Percentiles rank a stretch among this genome's conserved stretches.
phyloP scores from a whole-genome alignment of 2,113 vertebrate species.

The Dicrurus megarhynchus region DNA sequence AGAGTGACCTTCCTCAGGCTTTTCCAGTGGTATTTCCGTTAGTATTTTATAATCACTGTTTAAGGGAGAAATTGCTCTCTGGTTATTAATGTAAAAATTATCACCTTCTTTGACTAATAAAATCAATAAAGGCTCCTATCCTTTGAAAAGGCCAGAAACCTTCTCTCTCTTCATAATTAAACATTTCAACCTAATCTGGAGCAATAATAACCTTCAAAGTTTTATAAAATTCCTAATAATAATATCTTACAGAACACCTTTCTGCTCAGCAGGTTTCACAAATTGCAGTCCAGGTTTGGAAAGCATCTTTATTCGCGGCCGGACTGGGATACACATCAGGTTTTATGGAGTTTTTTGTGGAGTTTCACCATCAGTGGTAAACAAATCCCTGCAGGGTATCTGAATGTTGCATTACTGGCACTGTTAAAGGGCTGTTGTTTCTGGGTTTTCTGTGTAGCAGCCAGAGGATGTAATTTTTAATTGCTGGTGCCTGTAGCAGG shows the following conservation, averaged over 20 bases:
- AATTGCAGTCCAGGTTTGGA: not conserved
- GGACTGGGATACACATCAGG: not conserved
- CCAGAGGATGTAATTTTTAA: not conserved
- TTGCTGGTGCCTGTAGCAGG: not conserved
- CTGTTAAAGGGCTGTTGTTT: not conserved
- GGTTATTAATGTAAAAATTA: slow-evolving; percentile 70
- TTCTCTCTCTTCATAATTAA: slow-evolving; percentile 72
- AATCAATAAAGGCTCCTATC: slow-evolving; percentile 67
- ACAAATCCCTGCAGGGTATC: not conserved
- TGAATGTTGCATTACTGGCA: not conserved
- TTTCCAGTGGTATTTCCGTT: slow-evolving; percentile 56
- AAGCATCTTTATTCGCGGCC: not conserved
- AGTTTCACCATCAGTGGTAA: not conserved
- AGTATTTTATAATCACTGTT: slow-evolving; percentile 73
- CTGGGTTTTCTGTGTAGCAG: not conserved
- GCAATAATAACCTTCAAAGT: slow-evolving; percentile 59
- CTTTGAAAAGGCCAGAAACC: slow-evolving; percentile 58
- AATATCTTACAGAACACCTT: slow-evolving; percentile 42
- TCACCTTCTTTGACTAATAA: slow-evolving; percentile 70
- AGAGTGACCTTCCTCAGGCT: slow-evolving; percentile 26
- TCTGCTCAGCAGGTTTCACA: not conserved
- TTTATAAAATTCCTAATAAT: slow-evolving; percentile 61
- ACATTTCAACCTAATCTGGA: slow-evolving; percentile 62
- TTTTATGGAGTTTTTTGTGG: not conserved
- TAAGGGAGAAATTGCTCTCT: slow-evolving; percentile 60